A percentile compares a stretch with the other conserved stretches of the same genome.
Conservation (phyloP, 2,113 vertebrate species). For the Eidolon helvum region DNA sequence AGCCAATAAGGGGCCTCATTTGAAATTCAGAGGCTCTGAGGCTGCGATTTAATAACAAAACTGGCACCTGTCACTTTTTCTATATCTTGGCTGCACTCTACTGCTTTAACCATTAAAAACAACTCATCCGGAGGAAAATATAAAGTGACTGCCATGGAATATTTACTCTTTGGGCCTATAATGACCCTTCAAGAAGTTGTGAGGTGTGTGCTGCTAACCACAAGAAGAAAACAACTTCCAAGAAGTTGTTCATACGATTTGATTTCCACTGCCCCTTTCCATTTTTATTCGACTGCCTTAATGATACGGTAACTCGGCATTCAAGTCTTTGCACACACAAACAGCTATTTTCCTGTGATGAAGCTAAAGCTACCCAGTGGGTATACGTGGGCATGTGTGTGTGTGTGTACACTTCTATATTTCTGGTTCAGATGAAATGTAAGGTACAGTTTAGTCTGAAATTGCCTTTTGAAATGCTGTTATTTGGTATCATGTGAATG, state of each 20-base stretch:
- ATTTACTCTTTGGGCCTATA: conserved; percentile 12
- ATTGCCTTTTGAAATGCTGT: not conserved
- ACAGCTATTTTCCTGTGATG: not conserved
- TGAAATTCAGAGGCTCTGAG: conserved; percentile 67
- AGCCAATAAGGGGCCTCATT: conserved; percentile 71
- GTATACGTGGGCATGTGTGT: not conserved
- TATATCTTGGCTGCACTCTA: conserved; percentile 38
- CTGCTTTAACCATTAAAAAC: conserved; percentile 61
- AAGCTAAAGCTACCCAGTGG: not conserved
- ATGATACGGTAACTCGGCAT: not conserved
- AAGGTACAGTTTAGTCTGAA: not conserved
- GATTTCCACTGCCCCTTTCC: not conserved
- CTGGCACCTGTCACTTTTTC: conserved; percentile 75
- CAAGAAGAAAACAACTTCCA: not conserved
- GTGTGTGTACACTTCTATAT: not conserved
- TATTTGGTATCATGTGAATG: not conserved
- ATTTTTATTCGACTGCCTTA: conserved; percentile 10
- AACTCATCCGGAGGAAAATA: conserved; percentile 35
- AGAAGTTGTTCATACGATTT: not conserved
- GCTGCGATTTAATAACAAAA: conserved; percentile 75
- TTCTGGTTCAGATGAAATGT: not conserved
- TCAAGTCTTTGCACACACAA: not conserved
- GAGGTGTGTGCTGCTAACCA: not conserved
- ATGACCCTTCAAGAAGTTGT: not conserved
- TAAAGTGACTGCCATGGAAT: not conserved